Evolutionary conservation across 2,113 vertebrate genomes (phyloP).

Genomic region (Conger conger): DNA sequence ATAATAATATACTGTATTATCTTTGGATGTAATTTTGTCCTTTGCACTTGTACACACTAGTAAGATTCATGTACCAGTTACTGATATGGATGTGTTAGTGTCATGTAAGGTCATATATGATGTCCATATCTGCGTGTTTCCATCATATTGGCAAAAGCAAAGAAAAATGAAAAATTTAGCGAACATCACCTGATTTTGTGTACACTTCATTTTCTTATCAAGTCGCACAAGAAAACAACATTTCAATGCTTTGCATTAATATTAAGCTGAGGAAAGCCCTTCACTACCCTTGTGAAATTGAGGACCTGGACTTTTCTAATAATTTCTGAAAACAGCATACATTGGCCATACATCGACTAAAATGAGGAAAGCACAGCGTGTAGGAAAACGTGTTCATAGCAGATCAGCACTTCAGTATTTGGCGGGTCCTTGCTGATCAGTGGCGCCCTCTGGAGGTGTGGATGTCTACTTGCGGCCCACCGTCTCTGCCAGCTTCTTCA

Average conservation of each 20-base stretch:
- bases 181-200: background rate
- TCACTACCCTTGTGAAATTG: background rate
- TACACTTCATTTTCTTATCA: background rate
- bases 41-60: background rate
- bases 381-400: background rate
- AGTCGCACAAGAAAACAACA: background rate
- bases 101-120: too few relatives aligned
- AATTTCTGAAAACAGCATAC: background rate
- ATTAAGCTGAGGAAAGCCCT: background rate
- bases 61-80: background rate
- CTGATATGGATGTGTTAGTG: background rate
- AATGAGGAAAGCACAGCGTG: background rate
- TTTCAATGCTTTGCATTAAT: background rate
- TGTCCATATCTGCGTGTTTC: background rate
- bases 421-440: background rate
- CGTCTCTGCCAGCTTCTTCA: conserved; percentile 95
- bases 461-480: conserved; percentile 83
- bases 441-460: background rate
- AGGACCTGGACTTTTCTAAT: background rate
- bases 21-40: background rate
- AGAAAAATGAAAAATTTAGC: background rate
- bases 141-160: background rate
- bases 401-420: background rate
- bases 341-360: background rate
- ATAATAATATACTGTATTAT: background rate